phyloP scores from a whole-genome alignment of 2,888 invertebrate species.

The Psylliodes chrysocephalus region DNA sequence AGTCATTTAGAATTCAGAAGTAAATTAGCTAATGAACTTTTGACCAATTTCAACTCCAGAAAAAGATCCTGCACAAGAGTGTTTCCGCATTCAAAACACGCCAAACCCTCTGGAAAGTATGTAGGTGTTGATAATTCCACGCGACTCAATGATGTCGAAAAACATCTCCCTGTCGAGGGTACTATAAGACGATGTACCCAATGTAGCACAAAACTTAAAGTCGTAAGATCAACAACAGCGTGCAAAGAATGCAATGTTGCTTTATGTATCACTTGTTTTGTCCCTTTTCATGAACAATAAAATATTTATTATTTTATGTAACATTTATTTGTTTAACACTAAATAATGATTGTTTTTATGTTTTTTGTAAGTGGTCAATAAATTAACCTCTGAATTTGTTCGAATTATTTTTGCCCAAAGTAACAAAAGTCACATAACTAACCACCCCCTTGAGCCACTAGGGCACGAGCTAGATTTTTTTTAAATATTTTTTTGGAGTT shows the following conservation, averaged over 20 bases:
- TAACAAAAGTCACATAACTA: no score
- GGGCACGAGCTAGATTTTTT: no score
- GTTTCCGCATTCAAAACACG: no score
- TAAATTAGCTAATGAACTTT: background rate
- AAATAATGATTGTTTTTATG: no score
- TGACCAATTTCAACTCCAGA: background rate
- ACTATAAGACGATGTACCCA: background rate
- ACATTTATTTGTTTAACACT: no score
- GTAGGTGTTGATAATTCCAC: background rate
- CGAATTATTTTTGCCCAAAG: no score
- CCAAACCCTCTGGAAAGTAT: background rate
- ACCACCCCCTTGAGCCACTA: no score
- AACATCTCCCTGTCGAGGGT: background rate
- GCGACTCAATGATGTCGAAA: background rate
- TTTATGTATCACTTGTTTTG: background rate
- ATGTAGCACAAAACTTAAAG: background rate
- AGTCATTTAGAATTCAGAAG: background rate
- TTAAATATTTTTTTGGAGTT: no score
- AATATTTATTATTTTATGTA: no score
- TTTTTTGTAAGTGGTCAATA: no score
- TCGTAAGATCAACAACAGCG: background rate
- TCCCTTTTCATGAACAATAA: background rate
- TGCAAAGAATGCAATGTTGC: background rate
- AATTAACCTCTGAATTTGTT: no score
- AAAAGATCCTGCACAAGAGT: no score